These are phyloP conservation scores for Geopemphigus sp. DNA, from an alignment of 1,140 invertebrate species.

Conservation along the genomic window DNA sequence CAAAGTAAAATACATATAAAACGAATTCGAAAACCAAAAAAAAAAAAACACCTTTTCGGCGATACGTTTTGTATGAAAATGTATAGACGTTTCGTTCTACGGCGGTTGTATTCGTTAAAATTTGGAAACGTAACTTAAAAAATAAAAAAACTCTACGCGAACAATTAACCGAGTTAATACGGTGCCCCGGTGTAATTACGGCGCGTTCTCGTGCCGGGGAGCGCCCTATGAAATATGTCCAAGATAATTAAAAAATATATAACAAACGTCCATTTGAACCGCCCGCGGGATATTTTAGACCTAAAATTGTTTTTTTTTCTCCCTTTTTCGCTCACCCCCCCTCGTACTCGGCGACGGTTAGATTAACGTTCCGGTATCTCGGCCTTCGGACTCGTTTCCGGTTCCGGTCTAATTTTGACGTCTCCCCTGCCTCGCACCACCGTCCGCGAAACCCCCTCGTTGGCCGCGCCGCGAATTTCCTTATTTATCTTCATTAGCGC, in stretches of 20 bases:
- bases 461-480: too few relatives aligned
- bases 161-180: conserved; percentile 29
- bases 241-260: conserved; percentile 42
- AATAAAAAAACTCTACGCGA: neutral
- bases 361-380: conserved; percentile 29
- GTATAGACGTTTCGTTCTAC: too few relatives aligned
- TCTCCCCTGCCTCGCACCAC: too few relatives aligned
- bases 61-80: too few relatives aligned
- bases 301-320: conserved; percentile 14
- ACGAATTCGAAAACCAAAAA: too few relatives aligned
- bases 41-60: too few relatives aligned
- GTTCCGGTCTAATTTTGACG: conserved; percentile 47
- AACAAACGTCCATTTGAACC: conserved; percentile 14
- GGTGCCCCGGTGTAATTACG: conserved; percentile 11
- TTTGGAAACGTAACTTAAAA: neutral
- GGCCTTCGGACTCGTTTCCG: conserved; percentile 32
- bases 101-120: too few relatives aligned
- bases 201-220: conserved; percentile 4
- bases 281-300: conserved; percentile 33
- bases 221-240: conserved; percentile 6
- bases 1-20: too few relatives aligned
- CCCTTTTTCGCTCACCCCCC: neutral
- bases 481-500: too few relatives aligned
- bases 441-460: too few relatives aligned
- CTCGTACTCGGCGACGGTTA: neutral